phyloP scores from a whole-genome alignment of 2,113 vertebrate genomes.

The Actenoides hombroni region DNA sequence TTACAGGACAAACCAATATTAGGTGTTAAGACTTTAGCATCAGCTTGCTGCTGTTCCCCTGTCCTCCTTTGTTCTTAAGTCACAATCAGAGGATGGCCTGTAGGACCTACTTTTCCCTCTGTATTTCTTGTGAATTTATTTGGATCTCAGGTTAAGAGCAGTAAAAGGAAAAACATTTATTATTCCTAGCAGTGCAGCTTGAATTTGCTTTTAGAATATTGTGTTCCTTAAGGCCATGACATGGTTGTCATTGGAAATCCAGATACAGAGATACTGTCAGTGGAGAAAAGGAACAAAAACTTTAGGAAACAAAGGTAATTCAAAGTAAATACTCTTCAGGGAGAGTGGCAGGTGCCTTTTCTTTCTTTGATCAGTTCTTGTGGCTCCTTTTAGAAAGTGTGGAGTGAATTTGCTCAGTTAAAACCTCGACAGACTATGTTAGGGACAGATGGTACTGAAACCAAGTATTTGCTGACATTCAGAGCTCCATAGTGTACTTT shows the following conservation, averaged over 20 bases:
- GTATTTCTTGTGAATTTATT: background rate
- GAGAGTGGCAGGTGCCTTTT: background rate
- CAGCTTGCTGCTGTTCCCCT: background rate
- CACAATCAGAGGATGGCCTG: background rate
- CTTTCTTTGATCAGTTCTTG: background rate
- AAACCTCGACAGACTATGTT: background rate
- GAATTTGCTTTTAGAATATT: background rate
- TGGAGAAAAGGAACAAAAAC: background rate
- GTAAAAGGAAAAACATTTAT: background rate
- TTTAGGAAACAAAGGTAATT: background rate
- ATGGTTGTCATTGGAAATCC: background rate
- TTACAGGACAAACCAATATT: background rate
- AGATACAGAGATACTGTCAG: background rate
- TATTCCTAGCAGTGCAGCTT: background rate
- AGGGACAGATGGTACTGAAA: background rate
- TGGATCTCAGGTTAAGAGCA: background rate
- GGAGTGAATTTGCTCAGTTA: background rate
- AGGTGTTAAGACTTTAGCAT: background rate
- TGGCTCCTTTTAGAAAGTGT: background rate
- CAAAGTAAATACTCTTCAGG: background rate
- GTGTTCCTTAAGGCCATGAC: background rate
- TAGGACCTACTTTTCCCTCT: background rate
- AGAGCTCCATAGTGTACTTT: background rate
- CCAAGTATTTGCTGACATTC: background rate
- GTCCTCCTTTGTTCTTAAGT: background rate